Percentiles rank a stretch among this genome's conserved stretches.
phyloP scores from a whole-genome alignment of 2,797 vertebrate genomes.

The Zenarchopterus dispar region DNA sequence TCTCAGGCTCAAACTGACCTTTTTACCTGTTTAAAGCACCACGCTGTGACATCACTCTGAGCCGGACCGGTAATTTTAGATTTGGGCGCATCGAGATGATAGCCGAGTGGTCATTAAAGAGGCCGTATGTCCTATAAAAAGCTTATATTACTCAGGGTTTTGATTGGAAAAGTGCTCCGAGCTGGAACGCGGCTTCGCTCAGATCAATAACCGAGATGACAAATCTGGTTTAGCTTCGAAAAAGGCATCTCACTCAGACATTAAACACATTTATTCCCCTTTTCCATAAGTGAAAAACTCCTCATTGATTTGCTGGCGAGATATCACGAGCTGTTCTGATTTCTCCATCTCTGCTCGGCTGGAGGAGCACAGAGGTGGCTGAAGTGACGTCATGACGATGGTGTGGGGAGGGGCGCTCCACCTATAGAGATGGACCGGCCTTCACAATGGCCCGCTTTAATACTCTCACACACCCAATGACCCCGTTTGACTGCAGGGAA shows the following conservation, averaged over 20 bases:
- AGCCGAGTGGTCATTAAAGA: constrained; percentile 3
- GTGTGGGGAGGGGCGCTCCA: constrained; percentile 28
- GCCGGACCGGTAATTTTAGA: constrained; percentile 47
- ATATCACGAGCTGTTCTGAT: constrained; percentile 25
- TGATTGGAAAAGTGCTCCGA: constrained; percentile 16
- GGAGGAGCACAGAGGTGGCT: constrained; percentile 61
- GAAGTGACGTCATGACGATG: constrained; percentile 40
- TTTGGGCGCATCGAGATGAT: constrained; percentile 12
- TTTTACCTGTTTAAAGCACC: constrained; percentile 67
- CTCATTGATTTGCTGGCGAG: constrained; percentile 1
- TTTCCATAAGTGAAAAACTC: constrained; percentile 15
- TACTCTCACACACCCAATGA: constrained; percentile 15
- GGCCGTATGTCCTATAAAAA: neutral
- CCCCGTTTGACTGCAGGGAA: constrained; percentile 8
- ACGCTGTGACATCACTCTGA: constrained; percentile 58
- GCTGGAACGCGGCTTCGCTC: neutral
- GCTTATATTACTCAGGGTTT: constrained; percentile 18
- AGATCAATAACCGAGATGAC: constrained; percentile 20
- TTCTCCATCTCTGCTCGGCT: constrained; percentile 32
- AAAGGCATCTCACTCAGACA: neutral
- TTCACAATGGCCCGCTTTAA: constrained; percentile 11
- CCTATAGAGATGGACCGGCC: constrained; percentile 13
- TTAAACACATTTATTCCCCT: neutral
- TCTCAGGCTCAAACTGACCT: constrained; percentile 69
- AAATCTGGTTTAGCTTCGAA: neutral